Evolutionary conservation across 2,888 invertebrate species (phyloP).

Genomic region (Ormyrus pomaceus): DNA sequence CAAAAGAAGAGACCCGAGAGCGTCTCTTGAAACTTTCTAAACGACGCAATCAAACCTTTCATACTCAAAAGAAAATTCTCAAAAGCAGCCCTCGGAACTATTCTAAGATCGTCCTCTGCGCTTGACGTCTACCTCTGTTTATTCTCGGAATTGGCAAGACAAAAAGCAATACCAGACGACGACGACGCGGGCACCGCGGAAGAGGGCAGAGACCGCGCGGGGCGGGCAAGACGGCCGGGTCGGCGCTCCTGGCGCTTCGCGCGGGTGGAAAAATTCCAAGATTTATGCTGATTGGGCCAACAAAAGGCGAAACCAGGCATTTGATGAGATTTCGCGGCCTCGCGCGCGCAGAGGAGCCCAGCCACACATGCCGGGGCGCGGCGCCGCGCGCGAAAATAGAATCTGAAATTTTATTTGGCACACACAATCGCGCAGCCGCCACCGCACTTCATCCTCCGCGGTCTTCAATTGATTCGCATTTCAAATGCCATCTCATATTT

Average conservation of each 20-base stretch:
- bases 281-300: constrained; percentile 59
- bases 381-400: constrained; percentile 47
- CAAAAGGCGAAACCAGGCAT: constrained; percentile 33
- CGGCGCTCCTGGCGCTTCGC: not conserved
- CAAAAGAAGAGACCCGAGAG: too few species aligned
- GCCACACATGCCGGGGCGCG: not conserved
- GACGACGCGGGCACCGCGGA: too few species aligned
- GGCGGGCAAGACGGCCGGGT: not conserved
- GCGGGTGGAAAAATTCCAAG: not conserved
- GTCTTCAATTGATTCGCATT: constrained; percentile 61
- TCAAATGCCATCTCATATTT: constrained; percentile 59
- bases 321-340: not conserved
- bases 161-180: too few species aligned
- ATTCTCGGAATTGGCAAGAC: too few species aligned
- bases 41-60: not conserved
- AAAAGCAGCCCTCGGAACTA: too few species aligned
- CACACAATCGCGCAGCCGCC: constrained; percentile 36
- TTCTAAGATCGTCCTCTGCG: not conserved
- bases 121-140: not conserved
- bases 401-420: constrained; percentile 59
- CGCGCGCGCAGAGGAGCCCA: not conserved
- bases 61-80: too few species aligned
- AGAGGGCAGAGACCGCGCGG: not conserved
- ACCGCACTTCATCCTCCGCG: constrained; percentile 2
- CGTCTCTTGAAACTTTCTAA: not conserved